Conservation (phyloP, 2,797 vertebrate genomes). For the Zalophus californianus region DNA sequence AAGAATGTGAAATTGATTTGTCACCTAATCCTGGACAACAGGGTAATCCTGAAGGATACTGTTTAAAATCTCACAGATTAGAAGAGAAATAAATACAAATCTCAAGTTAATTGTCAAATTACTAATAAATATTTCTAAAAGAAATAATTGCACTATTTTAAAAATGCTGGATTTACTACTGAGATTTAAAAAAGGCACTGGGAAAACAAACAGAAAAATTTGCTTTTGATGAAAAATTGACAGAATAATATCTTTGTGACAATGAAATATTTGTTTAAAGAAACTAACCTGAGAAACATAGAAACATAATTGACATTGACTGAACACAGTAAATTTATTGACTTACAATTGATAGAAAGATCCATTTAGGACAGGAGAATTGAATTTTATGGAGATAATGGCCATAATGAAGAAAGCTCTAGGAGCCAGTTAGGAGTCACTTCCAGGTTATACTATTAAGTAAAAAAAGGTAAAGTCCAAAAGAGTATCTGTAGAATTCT, state of each 20-base stretch:
- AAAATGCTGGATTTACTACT: background rate
- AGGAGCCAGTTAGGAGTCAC: background rate
- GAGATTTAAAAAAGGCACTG: background rate
- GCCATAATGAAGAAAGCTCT: background rate
- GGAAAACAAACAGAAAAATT: background rate
- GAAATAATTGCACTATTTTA: background rate
- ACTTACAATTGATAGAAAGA: constrained; percentile 27
- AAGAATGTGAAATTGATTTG: background rate
- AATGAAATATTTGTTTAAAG: background rate
- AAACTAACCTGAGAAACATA: background rate
- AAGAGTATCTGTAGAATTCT: background rate
- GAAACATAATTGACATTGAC: background rate
- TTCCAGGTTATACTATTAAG: background rate
- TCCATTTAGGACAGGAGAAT: background rate
- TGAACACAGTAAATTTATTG: background rate
- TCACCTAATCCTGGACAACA: background rate
- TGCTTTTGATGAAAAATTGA: background rate
- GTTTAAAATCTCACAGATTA: background rate
- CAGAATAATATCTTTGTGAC: background rate
- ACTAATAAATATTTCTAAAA: background rate
- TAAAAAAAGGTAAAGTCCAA: background rate
- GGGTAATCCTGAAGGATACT: background rate
- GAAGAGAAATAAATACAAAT: background rate
- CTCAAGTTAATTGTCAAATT: background rate
- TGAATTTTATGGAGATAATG: background rate